Conservation (phyloP, 2,888 invertebrate genomes). For the Nematopogon swammerdamellus region DNA sequence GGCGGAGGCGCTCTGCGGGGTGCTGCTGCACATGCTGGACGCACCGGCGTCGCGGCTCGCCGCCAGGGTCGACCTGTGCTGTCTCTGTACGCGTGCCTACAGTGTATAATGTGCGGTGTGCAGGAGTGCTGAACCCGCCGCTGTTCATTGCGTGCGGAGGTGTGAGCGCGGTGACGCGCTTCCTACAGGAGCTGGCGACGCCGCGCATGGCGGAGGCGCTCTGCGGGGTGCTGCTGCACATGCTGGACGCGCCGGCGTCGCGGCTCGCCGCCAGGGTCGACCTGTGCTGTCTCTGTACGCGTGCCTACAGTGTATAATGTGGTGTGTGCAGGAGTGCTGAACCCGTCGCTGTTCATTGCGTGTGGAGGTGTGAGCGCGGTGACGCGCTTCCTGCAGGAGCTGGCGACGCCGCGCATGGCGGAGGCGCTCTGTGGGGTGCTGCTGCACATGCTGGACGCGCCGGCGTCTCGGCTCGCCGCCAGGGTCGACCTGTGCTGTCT, state of each 20-base stretch:
- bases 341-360: conserved; percentile 74
- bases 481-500: conserved; percentile 82
- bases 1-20: conserved; percentile 87
- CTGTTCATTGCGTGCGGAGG: conserved; percentile 80
- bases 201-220: conserved; percentile 89
- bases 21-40: conserved; percentile 80
- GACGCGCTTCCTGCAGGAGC: conserved; percentile 78
- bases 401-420: conserved; percentile 83
- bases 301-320: conserved; percentile 28
- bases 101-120: too few relatives aligned
- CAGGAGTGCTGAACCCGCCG: conserved; percentile 78
- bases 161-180: conserved; percentile 76
- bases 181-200: conserved; percentile 80
- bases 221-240: conserved; percentile 80
- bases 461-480: conserved; percentile 71
- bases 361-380: conserved; percentile 83
- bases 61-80: conserved; percentile 77
- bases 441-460: conserved; percentile 80
- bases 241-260: conserved; percentile 81
- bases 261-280: conserved; percentile 73
- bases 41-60: conserved; percentile 75
- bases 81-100: conserved; percentile 67
- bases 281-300: conserved; percentile 83
- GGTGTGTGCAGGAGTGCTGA: conserved; percentile 65
- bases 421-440: conserved; percentile 89